A percentile compares a stretch with the other conserved stretches of the same genome.
Evolutionary conservation across 2,113 vertebrate genomes (phyloP).

Genomic region (Microcebus jonahi): DNA sequence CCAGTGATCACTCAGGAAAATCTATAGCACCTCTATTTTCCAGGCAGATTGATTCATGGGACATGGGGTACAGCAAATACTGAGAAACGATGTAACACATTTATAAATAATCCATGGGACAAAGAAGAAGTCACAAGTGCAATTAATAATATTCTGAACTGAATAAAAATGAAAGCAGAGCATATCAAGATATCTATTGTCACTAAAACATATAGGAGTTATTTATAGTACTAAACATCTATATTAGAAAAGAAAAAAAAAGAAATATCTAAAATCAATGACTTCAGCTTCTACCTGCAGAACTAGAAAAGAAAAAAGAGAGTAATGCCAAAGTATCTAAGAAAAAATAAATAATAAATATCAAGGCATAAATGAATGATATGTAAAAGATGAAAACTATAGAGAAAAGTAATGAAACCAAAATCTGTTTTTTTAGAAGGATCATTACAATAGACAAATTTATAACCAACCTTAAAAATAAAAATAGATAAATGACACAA

Average conservation of each 20-base stretch:
- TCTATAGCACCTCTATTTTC: not conserved
- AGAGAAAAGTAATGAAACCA: not conserved
- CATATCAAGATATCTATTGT: not conserved
- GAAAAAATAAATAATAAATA: not conserved
- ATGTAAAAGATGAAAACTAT: conserved; percentile 1
- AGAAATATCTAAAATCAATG: not conserved
- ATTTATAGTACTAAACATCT: not conserved
- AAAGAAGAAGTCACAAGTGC: not conserved
- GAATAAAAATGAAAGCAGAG: not conserved
- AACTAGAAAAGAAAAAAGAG: not conserved
- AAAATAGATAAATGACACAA: not conserved
- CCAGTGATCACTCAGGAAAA: not conserved
- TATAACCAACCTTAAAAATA: not conserved
- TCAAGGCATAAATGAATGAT: not conserved
- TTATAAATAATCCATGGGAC: not conserved
- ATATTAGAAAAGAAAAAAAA: not conserved
- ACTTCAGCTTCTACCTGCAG: not conserved
- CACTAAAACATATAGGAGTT: not conserved
- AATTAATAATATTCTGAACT: not conserved
- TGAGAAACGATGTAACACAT: not conserved
- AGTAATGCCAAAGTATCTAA: not conserved
- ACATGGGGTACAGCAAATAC: not conserved
- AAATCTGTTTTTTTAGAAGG: not conserved
- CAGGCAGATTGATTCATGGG: not conserved
- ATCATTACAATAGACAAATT: not conserved